These are phyloP conservation scores for Macrophya alboannulata DNA, from an alignment of 2,888 invertebrate genomes.

Conservation along the genomic window DNA sequence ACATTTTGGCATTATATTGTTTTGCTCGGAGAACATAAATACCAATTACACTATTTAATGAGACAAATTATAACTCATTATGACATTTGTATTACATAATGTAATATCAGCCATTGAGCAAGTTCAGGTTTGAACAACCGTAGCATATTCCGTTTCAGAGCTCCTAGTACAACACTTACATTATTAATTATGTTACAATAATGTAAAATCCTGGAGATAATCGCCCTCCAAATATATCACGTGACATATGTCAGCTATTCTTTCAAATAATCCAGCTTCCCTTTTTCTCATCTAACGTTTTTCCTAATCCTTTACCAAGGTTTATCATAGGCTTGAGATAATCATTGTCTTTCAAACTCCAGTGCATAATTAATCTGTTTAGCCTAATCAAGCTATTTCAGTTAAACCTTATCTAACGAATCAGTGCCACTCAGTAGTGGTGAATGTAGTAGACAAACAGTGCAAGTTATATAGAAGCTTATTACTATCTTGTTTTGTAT, in stretches of 20 bases:
- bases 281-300: neutral
- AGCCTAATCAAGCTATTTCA: neutral
- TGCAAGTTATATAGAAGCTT: neutral
- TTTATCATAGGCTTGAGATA: neutral
- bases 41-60: neutral
- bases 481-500: too few relatives aligned
- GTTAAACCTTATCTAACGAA: neutral
- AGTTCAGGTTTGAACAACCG: neutral
- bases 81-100: constrained; percentile 1
- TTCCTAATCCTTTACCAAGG: neutral
- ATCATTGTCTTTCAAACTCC: neutral
- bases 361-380: neutral
- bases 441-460: neutral
- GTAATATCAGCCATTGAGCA: neutral
- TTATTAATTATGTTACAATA: neutral
- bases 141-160: neutral
- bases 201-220: neutral
- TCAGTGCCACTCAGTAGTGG: neutral
- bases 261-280: neutral
- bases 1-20: neutral
- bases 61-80: constrained; percentile 19
- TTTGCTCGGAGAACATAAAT: neutral
- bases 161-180: neutral
- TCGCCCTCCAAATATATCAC: neutral
- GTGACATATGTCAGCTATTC: neutral